These are phyloP conservation scores for Aldabrachelys gigantea DNA, from an alignment of 2,113 vertebrate genomes.

Conservation along the genomic window DNA sequence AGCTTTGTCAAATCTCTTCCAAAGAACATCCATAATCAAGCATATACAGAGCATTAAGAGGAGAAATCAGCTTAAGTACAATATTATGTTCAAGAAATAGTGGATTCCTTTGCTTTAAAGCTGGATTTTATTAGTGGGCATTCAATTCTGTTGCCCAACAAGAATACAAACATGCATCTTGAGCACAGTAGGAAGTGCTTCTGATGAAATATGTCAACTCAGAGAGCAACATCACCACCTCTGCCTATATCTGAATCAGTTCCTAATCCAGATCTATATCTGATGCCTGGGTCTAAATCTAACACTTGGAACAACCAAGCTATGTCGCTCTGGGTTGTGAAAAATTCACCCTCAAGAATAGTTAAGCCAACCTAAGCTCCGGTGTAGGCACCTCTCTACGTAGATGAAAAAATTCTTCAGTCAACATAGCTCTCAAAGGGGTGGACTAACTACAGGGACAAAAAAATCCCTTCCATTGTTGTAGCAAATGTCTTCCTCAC, in stretches of 20 bases:
- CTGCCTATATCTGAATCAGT: background rate
- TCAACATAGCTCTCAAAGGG: background rate
- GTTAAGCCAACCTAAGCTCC: background rate
- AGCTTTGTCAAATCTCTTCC: background rate
- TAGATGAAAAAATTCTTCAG: background rate
- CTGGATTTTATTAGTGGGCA: background rate
- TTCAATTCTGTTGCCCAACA: background rate
- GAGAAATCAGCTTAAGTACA: background rate
- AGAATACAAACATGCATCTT: rapidly evolving
- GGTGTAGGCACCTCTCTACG: background rate
- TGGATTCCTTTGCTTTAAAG: background rate
- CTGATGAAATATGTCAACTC: background rate
- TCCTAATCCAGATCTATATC: background rate
- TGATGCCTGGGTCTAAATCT: background rate
- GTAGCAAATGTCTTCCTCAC: background rate
- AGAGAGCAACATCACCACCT: background rate
- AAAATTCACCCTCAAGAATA: background rate
- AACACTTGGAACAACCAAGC: background rate
- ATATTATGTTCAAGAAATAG: background rate
- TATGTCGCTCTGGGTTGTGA: background rate
- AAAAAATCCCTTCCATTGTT: background rate
- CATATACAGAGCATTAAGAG: background rate
- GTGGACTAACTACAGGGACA: background rate
- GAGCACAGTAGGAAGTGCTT: background rate
- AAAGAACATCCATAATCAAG: background rate